Percentiles rank a stretch among this genome's conserved stretches.
phyloP scores from a whole-genome alignment of 2,797 vertebrate species.

The Oreonectes daqikongensis region DNA sequence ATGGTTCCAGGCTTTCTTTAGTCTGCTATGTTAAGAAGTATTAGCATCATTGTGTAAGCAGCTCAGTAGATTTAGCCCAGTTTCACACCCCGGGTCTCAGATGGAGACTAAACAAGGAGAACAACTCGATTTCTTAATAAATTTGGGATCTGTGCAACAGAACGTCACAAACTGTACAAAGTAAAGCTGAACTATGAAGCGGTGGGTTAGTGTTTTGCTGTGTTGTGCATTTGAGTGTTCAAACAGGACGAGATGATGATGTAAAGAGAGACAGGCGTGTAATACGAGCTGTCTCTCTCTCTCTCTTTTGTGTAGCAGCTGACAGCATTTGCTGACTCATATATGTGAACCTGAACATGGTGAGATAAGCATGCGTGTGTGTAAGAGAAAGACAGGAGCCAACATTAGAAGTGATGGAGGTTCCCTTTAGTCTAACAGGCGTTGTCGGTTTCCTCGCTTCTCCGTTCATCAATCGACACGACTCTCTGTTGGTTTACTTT shows the following conservation, averaged over 20 bases:
- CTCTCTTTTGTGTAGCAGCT: slow-evolving; percentile 67
- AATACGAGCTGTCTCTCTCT: slow-evolving; percentile 28
- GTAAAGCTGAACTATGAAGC: background rate
- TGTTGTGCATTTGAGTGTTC: slow-evolving; percentile 2
- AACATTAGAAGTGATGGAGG: background rate
- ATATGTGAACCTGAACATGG: slow-evolving; percentile 56
- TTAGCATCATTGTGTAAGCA: slow-evolving; percentile 38
- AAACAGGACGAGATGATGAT: slow-evolving; percentile 4
- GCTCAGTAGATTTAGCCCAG: slow-evolving; percentile 30
- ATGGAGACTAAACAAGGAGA: slow-evolving; percentile 20
- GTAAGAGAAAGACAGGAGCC: background rate
- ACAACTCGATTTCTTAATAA: background rate
- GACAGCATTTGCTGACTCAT: slow-evolving; percentile 72
- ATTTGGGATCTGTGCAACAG: background rate
- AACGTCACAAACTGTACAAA: background rate
- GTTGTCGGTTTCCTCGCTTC: background rate
- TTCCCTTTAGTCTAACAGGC: background rate
- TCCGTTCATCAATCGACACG: background rate
- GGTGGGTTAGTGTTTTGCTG: background rate
- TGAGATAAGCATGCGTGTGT: slow-evolving; percentile 56
- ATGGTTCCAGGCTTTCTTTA: slow-evolving; percentile 31
- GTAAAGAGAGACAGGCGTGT: slow-evolving; percentile 16
- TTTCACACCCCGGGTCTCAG: slow-evolving; percentile 21
- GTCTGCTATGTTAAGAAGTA: slow-evolving; percentile 27
- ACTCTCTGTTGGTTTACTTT: slow-evolving; percentile 43